phyloP scores from a whole-genome alignment of 2,888 invertebrate species.

The Hedya salicella region DNA sequence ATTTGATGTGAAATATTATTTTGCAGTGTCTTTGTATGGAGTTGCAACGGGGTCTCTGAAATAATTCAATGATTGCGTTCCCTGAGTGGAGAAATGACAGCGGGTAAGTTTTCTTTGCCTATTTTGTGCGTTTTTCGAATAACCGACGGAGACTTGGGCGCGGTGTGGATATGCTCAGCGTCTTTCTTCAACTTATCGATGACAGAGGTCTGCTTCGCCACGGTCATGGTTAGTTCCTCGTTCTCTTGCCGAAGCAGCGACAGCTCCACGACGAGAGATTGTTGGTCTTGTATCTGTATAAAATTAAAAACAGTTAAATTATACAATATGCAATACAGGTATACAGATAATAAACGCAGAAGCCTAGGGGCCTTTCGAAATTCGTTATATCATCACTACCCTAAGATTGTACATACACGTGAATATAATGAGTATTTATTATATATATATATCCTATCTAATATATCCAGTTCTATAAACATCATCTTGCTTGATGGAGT shows the following conservation, averaged over 20 bases:
- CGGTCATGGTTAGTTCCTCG: slow-evolving; percentile 74
- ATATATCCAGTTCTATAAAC: no score
- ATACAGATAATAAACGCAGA: no score
- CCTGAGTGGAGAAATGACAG: slow-evolving; percentile 74
- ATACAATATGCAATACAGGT: no score
- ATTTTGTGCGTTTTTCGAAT: slow-evolving; percentile 71
- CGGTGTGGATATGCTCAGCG: slow-evolving; percentile 63
- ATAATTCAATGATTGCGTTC: slow-evolving; percentile 71
- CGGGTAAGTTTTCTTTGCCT: slow-evolving; percentile 76
- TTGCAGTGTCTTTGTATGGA: no score
- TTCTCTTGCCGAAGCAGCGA: slow-evolving; percentile 80
- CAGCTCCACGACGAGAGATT: slow-evolving; percentile 76
- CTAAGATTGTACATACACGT: no score
- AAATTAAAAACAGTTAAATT: neutral
- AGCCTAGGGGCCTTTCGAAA: no score
- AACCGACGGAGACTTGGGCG: slow-evolving; percentile 75
- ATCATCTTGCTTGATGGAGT: no score
- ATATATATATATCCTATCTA: no score
- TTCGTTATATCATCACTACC: no score
- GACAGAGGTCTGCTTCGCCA: slow-evolving; percentile 76
- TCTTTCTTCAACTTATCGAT: slow-evolving; percentile 78
- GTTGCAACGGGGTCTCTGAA: no score
- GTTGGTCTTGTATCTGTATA: slow-evolving; percentile 75
- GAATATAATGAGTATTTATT: no score
- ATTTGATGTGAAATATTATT: no score